Evolutionary conservation across 2,888 invertebrate species (phyloP), one percentile per base, ranked within the genome.

Genomic region (Andrena marginata): DNA sequence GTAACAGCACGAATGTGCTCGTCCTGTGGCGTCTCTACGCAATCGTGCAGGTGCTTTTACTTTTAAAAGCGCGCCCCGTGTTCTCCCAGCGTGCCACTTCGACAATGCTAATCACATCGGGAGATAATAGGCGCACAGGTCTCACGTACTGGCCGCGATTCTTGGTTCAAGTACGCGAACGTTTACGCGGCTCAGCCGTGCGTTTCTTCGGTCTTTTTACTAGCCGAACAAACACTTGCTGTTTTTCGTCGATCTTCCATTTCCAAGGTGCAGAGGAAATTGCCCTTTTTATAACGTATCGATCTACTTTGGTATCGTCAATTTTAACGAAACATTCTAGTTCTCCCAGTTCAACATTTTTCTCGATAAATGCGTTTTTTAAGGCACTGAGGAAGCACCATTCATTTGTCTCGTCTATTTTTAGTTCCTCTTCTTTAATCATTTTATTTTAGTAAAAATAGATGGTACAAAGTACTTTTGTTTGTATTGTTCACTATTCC

Each of bases 141-240:
- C 90, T 84, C 92, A 91, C 92, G 91, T 85, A 89, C 81, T 81
- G 90, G 86, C 90, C 89, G 88, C 90, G 89, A 90, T 91, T 89
- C 87, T 87, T 83, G 85, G 90, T 92, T 91, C 92, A 92, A 92
- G 92, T 91, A 92, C 92, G 87, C 79, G n/a, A 33, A 68, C 65
- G 54, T 68, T 87, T 84, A 75, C 75, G 51, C 48, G 31, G 56
- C 71, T 72, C 87, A 87, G 69, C 69, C 73, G 73, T 74, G 76
- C 79, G 86, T 85, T 60, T 77, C 82, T 64, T 63, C 51, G 6
- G 26, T 20, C 48, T 77, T 83, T 80, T 87, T 76, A 31, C 49
- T 23, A 31, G 35, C 13, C 2, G 2, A 7, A 64, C 13, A 8
- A 5, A 48, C 23, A 1, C 16, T 42, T 5, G 42, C 42, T 42